Percentiles rank a stretch among this genome's conserved stretches.
These are phyloP conservation scores for Tamias sibiricus DNA, from an alignment of 2,113 vertebrate species.

Conservation along the genomic window DNA sequence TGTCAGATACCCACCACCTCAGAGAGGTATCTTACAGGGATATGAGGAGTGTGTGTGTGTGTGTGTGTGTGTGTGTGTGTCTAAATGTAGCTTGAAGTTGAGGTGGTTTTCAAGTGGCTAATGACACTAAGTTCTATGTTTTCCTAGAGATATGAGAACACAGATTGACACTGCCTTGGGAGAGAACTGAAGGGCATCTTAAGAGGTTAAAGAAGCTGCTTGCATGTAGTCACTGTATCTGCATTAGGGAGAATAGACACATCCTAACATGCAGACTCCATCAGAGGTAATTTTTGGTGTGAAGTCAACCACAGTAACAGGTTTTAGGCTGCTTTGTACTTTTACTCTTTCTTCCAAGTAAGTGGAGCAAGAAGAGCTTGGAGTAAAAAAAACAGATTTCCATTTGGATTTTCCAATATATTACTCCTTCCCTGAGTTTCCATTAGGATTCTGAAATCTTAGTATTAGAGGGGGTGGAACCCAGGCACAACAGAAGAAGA, in stretches of 20 bases:
- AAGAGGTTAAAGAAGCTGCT: constrained; percentile 1
- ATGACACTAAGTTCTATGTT: neutral
- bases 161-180: neutral
- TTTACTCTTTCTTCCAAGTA: neutral
- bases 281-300: constrained; percentile 21
- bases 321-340: constrained; percentile 31
- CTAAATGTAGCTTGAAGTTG: neutral
- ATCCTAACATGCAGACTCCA: neutral
- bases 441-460: neutral
- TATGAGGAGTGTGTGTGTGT: neutral
- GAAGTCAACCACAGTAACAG: neutral
- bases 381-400: neutral
- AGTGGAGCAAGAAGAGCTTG: neutral
- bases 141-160: neutral
- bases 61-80: neutral
- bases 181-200: neutral
- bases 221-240: neutral
- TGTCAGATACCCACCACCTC: neutral
- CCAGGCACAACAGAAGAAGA: neutral
- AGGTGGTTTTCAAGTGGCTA: neutral
- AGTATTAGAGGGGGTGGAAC: neutral
- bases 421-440: neutral
- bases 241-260: neutral
- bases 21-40: neutral
- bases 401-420: constrained; percentile 18